Evolutionary conservation across 2,113 vertebrate species (phyloP).

Genomic region (Corydoras maculifer): DNA sequence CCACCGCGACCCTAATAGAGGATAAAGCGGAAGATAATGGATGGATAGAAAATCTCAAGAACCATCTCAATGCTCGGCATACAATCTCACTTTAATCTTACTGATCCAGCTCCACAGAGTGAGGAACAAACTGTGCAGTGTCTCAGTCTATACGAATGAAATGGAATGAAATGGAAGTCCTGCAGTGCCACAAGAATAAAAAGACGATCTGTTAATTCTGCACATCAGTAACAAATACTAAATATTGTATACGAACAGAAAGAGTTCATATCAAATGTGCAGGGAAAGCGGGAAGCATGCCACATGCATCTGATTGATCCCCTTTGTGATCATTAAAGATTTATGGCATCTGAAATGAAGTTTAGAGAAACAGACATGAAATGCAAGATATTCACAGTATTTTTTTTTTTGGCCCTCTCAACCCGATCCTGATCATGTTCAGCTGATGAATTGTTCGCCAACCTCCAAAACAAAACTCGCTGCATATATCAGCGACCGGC

Average conservation of each 20-base stretch:
- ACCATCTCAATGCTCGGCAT: no score
- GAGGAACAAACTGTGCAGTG: no score
- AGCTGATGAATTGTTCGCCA: no score
- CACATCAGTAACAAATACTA: not conserved
- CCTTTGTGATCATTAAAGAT: constrained; percentile 19
- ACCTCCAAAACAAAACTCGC: no score
- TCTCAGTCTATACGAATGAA: not conserved
- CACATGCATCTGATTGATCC: constrained; percentile 5
- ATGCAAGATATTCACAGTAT: not conserved
- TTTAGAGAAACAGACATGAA: not conserved
- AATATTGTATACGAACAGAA: constrained; percentile 24
- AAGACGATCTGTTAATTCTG: not conserved
- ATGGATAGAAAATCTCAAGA: no score
- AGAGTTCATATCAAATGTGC: not conserved
- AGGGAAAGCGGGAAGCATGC: not conserved
- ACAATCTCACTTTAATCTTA: no score
- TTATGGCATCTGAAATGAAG: constrained; percentile 6
- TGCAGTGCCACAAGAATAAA: not conserved
- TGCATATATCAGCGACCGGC: no score
- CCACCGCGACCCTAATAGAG: no score
- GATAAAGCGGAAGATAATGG: no score
- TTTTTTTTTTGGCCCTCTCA: not conserved
- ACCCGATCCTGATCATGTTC: no score
- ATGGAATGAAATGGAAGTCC: not conserved
- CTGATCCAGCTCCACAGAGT: no score